Evolutionary conservation across 2,797 vertebrate species (phyloP).

Genomic region (Acanthopagrus latus): DNA sequence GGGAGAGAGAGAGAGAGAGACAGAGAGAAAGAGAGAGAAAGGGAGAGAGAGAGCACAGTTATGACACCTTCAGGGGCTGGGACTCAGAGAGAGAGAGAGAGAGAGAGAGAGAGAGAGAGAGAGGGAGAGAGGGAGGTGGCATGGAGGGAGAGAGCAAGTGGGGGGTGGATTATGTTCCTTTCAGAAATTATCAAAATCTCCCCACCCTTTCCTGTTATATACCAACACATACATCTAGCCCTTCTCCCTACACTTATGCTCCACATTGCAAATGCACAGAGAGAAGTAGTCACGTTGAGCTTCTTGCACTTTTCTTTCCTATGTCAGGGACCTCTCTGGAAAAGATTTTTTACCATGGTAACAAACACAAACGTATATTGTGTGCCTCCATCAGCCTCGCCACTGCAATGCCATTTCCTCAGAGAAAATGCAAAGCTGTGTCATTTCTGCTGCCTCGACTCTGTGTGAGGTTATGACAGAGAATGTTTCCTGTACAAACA

Average conservation of each 20-base stretch:
- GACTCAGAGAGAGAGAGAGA: slow-evolving; percentile 81
- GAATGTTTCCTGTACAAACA: slow-evolving; percentile 30
- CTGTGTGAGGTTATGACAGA: slow-evolving; percentile 5
- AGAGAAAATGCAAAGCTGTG: slow-evolving; percentile 34
- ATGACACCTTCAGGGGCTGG: slow-evolving; percentile 90
- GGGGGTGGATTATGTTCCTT: slow-evolving; percentile 83
- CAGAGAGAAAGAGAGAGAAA: slow-evolving; percentile 63
- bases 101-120: slow-evolving; percentile 69
- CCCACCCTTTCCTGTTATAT: slow-evolving; percentile 73
- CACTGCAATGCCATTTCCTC: slow-evolving; percentile 51
- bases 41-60: slow-evolving; percentile 83
- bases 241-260: slow-evolving; percentile 35
- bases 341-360: slow-evolving; percentile 81
- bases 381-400: slow-evolving; percentile 32
- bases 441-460: slow-evolving; percentile 15
- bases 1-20: slow-evolving; percentile 72
- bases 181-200: slow-evolving; percentile 84
- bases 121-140: slow-evolving; percentile 65
- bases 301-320: slow-evolving; percentile 67
- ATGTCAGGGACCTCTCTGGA: slow-evolving; percentile 73
- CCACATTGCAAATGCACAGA: slow-evolving; percentile 29
- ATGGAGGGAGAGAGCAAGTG: slow-evolving; percentile 72
- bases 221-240: slow-evolving; percentile 68
- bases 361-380: slow-evolving; percentile 73
- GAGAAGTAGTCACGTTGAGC: slow-evolving; percentile 34